Base-by-base conservation (phyloP, 2,888 invertebrate species). In the Caenorhabditis angaria region DNA sequence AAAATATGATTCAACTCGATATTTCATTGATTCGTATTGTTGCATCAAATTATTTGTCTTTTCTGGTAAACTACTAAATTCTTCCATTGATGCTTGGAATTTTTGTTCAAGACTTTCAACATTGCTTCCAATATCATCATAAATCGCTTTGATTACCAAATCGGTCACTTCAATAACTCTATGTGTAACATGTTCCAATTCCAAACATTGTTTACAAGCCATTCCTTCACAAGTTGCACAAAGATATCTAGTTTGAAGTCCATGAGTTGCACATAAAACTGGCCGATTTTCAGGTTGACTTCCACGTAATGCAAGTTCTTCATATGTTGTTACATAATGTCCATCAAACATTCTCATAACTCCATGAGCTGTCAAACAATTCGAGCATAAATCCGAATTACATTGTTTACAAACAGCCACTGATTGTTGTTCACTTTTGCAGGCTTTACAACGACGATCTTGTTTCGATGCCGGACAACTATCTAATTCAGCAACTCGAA, bases 271-370 rank as follows among this genome's bases (percentile, higher is more conserved):
- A 53, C 82, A 82, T 25, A 76, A 61, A 12, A 82, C 80, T 48
- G 75, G 65, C 2, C 82, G 61, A 14, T 69, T 62, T 0, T 77
- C 77, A 1, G 72, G 59, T 10, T 63, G 66, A 20, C 62, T 35
- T 5, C 78, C 77, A 12, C 56, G 51, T 24, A 51, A 51, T 20
- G 77, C 74, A 24, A 80, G 61, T 22, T 80, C 82, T 5, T 54
- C 73, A 58, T 78, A 82, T 2, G 70, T 73, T 24, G 76, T 65
- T 20, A 76, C 90, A 87, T 88, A 88, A 88, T 97, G 96, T 85
- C 94, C 94, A 89, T 96, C 95, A 88, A 97, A 97, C 90, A 95
- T 95, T 81, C 94, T 91, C 96, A 96, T 96, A 88, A 93, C 95
- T 88, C 94, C 93, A 89, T 97, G 96, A 68, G 96, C 96, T 50